A percentile compares a stretch with the other conserved stretches of the same genome.
These are phyloP conservation scores for Pyrgilauda ruficollis DNA, from an alignment of 2,113 vertebrate genomes.

Conservation along the genomic window DNA sequence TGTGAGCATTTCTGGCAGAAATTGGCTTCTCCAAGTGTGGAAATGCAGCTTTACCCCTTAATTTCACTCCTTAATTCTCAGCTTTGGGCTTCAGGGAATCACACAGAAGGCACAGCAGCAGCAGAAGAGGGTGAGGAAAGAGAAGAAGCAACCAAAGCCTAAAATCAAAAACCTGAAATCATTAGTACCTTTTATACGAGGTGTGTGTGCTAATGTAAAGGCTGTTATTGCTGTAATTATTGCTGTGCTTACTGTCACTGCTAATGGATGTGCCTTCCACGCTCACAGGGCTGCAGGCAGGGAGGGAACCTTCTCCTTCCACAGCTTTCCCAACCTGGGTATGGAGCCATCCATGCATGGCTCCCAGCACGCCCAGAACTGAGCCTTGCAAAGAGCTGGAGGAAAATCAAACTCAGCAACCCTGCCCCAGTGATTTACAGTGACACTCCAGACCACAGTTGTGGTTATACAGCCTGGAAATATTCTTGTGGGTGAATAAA, in stretches of 20 bases:
- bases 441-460: accelerated
- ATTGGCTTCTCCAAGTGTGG: not conserved
- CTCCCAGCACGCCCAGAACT: not conserved
- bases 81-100: not conserved
- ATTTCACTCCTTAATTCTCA: not conserved
- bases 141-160: not conserved
- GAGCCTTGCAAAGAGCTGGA: not conserved
- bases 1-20: not conserved
- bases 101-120: not conserved
- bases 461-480: not conserved
- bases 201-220: not conserved
- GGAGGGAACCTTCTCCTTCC: not conserved
- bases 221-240: not conserved
- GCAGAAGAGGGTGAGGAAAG: not conserved
- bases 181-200: not conserved
- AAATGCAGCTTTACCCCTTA: not conserved
- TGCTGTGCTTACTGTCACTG: not conserved
- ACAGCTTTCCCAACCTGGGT: not conserved
- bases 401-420: not conserved
- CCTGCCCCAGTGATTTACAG: not conserved
- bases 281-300: not conserved
- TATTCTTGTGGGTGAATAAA: not conserved
- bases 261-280: not conserved
- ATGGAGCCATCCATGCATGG: not conserved
- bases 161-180: not conserved